Percentiles rank a stretch among this genome's conserved stretches.
Evolutionary conservation across 2,113 vertebrate species (phyloP).

Genomic region (Amblyornis subalaris): DNA sequence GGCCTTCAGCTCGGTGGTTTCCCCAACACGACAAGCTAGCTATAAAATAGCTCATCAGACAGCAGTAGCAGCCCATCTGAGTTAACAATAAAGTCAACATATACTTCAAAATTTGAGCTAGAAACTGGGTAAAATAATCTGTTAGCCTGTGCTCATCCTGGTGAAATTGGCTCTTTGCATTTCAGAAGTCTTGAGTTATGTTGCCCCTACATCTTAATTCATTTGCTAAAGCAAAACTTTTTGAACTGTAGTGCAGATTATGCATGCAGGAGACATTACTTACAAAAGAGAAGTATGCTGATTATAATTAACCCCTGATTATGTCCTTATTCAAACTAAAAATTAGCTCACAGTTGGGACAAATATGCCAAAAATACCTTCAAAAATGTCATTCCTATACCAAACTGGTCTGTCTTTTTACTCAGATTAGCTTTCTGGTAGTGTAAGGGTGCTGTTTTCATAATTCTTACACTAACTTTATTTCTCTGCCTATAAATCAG

Average conservation of each 20-base stretch:
- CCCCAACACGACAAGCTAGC: neutral
- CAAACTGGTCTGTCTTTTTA: neutral
- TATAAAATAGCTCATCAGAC: neutral
- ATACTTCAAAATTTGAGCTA: neutral
- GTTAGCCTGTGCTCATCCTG: neutral
- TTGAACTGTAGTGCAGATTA: neutral
- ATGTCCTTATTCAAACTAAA: slow-evolving; percentile 33
- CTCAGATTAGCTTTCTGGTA: neutral
- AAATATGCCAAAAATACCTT: slow-evolving; percentile 31
- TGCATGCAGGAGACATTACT: slow-evolving; percentile 29
- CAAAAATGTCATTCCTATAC: slow-evolving; percentile 4
- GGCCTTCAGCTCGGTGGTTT: neutral
- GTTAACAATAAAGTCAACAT: neutral
- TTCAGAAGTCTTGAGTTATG: neutral
- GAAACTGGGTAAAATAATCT: neutral
- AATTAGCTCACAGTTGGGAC: slow-evolving; percentile 21
- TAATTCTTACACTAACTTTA: slow-evolving; percentile 23
- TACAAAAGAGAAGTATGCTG: slow-evolving; percentile 25
- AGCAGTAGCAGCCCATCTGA: neutral
- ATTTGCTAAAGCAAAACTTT: slow-evolving; percentile 30
- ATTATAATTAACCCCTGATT: slow-evolving; percentile 52
- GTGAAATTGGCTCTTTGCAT: neutral
- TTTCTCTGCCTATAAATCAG: slow-evolving; percentile 34
- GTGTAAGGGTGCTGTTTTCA: neutral
- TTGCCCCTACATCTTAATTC: neutral